Base-by-base conservation (phyloP, 1,140 invertebrate species). In the Hormaphis cornu region DNA sequence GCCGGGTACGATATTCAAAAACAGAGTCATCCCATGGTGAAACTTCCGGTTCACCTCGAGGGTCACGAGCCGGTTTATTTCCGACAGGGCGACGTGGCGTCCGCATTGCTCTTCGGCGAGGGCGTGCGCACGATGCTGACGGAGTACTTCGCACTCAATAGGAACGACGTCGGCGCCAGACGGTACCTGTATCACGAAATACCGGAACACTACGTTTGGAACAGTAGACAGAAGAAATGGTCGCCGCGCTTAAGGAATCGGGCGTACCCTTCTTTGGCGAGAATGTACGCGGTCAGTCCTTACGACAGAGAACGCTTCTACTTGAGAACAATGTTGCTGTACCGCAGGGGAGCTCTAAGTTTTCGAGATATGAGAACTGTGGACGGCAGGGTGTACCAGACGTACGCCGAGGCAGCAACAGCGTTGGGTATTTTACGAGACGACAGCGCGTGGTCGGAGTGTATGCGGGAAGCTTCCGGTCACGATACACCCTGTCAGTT, bases 221-320 rank as follows among this genome's bases (percentile, higher is more conserved):
- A 53, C 1, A 16, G 2, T 2, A 46, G 26, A 3, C 0, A 12
- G 8, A 6, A 14, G 16, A 9, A 0, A 46, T 44, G 50, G 50
- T 6, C 16, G 6, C 14, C 1, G 8, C 16, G 69, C 14, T 24
- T 12, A n/a, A 1, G 2, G n/a, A 42, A 4, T 0, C 12, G 0
- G 50, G 1, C 50, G 0, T 16, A 30, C 37, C 12, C 4, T 0
- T 37, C 73, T 59, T 58, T 78, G 50, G 74, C 74, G 50, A 72
- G 76, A 72, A 73, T 80, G 16, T 79, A 80, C 72, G 74, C 74
- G 9, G 71, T 81, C 33, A 74, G 77, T 74, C 76, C 77, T 22
- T 76, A 75, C n/a, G 75, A 78, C 59, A 71, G 66, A n/a, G 77
- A 80, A 75, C 75, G 76, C 46, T 81, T 73, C 74, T 75, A 77